phyloP scores from a whole-genome alignment of 2,888 invertebrate genomes.

The Trachelus tabidus region DNA sequence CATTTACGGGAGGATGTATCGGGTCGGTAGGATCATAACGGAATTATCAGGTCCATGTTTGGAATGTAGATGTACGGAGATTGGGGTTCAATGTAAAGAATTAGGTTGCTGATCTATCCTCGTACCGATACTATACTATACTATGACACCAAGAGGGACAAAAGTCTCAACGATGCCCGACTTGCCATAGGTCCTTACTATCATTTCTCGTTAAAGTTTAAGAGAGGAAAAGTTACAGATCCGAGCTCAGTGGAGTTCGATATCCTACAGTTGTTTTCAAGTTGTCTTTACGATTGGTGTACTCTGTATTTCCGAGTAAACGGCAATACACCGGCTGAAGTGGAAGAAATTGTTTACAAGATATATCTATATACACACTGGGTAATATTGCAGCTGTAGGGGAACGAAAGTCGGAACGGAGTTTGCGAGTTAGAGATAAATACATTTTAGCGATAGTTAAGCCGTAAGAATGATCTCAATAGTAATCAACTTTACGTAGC shows the following conservation, averaged over 20 bases:
- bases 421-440: neutral
- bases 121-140: slow-evolving; percentile 9
- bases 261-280: neutral
- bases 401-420: neutral
- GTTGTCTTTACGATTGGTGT: neutral
- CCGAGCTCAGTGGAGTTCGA: neutral
- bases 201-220: neutral
- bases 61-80: slow-evolving; percentile 87
- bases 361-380: neutral
- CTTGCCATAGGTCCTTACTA: slow-evolving; percentile 15
- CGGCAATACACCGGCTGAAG: neutral
- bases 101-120: slow-evolving; percentile 69
- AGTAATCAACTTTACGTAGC: slow-evolving; percentile 19
- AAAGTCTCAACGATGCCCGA: slow-evolving; percentile 9
- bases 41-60: slow-evolving; percentile 85
- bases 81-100: slow-evolving; percentile 85
- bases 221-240: neutral
- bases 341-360: neutral
- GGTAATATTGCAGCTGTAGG: neutral
- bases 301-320: neutral
- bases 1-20: slow-evolving; percentile 90
- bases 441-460: slow-evolving; percentile 6
- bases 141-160: slow-evolving; percentile 3
- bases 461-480: slow-evolving; percentile 33
- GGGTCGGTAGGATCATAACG: slow-evolving; percentile 83